Evolutionary conservation across 2,888 invertebrate genomes (phyloP).

Genomic region (Drosophila rellima): DNA sequence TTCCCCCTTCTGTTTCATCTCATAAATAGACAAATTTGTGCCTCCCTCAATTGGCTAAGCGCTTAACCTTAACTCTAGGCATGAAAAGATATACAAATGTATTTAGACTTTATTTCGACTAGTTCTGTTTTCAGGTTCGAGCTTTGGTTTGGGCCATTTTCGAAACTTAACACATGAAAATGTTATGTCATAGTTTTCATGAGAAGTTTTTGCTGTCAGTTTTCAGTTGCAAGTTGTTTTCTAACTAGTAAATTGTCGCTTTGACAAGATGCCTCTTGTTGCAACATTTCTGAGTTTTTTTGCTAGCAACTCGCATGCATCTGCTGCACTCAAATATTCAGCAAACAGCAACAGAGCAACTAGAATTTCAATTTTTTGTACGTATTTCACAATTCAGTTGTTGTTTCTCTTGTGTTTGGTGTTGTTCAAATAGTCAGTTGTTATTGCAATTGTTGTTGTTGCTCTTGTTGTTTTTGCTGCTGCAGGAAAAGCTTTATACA

Average conservation of each 20-base stretch:
- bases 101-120: slow-evolving; percentile 38
- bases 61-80: slow-evolving; percentile 4
- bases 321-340: slow-evolving; percentile 10
- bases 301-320: slow-evolving; percentile 33
- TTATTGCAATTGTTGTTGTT: slow-evolving; percentile 3
- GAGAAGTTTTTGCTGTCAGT: slow-evolving; percentile 27
- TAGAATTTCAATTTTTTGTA: slow-evolving; percentile 16
- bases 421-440: slow-evolving; percentile 37
- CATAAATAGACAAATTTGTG: slow-evolving; percentile 15
- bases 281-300: slow-evolving; percentile 41
- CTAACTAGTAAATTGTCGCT: slow-evolving; percentile 78
- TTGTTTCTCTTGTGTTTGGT: neutral
- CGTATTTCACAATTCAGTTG: slow-evolving; percentile 19
- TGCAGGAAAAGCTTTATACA: slow-evolving; percentile 40
- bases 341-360: slow-evolving; percentile 8
- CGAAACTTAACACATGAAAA: slow-evolving; percentile 37
- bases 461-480: slow-evolving; percentile 1
- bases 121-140: slow-evolving; percentile 1
- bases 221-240: slow-evolving; percentile 25
- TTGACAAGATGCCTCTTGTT: slow-evolving; percentile 62
- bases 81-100: slow-evolving; percentile 47
- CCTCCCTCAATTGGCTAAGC: slow-evolving; percentile 8
- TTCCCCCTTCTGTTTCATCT: neutral
- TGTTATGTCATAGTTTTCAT: slow-evolving; percentile 35
- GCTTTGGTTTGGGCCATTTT: slow-evolving; percentile 18